phyloP scores from a whole-genome alignment of 1,140 invertebrate genomes.

The Drosophila aff. region DNA sequence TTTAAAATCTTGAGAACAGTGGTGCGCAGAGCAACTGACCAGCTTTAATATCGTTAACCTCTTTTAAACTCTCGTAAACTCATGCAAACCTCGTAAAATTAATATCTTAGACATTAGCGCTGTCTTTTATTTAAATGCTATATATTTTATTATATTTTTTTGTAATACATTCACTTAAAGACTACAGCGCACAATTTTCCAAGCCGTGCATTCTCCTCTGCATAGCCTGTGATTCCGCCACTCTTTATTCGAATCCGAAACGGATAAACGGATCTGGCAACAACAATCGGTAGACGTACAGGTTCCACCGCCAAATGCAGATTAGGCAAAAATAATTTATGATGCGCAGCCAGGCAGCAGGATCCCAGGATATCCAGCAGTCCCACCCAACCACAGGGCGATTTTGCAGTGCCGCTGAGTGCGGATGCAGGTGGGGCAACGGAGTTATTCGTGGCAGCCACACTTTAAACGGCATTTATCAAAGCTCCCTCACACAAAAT shows the following conservation, averaged over 20 bases:
- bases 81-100: neutral
- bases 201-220: too few species aligned
- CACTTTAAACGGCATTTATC: constrained; percentile 60
- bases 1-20: constrained; percentile 39
- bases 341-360: constrained; percentile 55
- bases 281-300: constrained; percentile 26
- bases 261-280: constrained; percentile 9
- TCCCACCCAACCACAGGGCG: neutral
- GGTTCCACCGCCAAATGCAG: constrained; percentile 61
- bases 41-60: neutral
- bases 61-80: neutral
- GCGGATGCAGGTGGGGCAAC: neutral
- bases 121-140: neutral
- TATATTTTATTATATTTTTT: neutral
- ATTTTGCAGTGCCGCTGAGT: constrained; percentile 15
- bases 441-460: constrained; percentile 8
- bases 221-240: too few species aligned
- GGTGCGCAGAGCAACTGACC: neutral
- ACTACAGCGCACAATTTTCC: too few species aligned
- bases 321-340: constrained; percentile 77
- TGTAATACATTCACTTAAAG: neutral
- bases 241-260: constrained; percentile 5
- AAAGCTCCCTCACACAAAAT: constrained; percentile 28
- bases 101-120: neutral
- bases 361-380: constrained; percentile 17